Percentiles rank a stretch among this genome's conserved stretches.
Evolutionary conservation across 2,113 vertebrate species (phyloP).

Genomic region (Gymnorhina tibicen): DNA sequence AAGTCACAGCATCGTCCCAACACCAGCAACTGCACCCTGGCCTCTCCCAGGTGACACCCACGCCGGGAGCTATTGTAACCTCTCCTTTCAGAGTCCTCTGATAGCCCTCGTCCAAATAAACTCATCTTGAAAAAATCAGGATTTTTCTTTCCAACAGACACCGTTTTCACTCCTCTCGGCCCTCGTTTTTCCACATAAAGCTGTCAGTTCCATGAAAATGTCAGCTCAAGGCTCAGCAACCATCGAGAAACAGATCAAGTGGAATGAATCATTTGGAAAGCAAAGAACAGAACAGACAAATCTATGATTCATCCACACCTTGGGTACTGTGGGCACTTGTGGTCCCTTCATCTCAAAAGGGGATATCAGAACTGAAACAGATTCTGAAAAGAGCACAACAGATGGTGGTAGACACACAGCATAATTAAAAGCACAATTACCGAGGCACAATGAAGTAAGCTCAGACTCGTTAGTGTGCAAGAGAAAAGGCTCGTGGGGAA

Average conservation of each 20-base stretch:
- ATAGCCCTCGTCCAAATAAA: neutral
- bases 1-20: neutral
- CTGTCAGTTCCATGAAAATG: conserved; percentile 31
- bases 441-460: conserved; percentile 18
- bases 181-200: neutral
- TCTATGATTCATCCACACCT: conserved; percentile 58
- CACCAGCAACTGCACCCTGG: neutral
- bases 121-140: neutral
- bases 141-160: neutral
- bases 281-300: conserved; percentile 28
- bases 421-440: conserved; percentile 49
- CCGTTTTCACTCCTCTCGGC: neutral
- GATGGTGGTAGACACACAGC: conserved; percentile 52
- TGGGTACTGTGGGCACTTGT: neutral
- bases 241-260: conserved; percentile 41
- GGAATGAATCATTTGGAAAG: conserved; percentile 49
- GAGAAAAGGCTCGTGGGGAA: neutral
- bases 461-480: conserved; percentile 18
- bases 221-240: conserved; percentile 20
- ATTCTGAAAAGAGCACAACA: conserved; percentile 55
- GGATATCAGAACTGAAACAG: conserved; percentile 45
- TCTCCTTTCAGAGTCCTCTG: neutral
- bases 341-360: conserved; percentile 49
- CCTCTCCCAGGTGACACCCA: neutral
- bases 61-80: neutral